Conservation (phyloP, 2,888 invertebrate species). For the Meiosimyza decipiens region DNA sequence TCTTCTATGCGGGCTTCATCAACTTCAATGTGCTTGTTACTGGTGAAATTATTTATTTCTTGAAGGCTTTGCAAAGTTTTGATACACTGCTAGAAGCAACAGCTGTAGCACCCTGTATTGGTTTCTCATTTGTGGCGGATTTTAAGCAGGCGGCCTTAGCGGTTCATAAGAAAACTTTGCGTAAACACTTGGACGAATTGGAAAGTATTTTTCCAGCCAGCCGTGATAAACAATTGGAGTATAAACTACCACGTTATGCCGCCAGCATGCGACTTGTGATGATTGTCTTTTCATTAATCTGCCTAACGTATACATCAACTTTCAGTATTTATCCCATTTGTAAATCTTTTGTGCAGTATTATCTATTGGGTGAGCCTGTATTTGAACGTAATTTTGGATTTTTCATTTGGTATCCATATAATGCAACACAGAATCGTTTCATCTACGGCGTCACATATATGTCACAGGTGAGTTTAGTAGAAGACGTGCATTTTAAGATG, state of each 20-base stretch:
- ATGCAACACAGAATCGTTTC: conserved; percentile 46
- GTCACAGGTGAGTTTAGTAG: conserved; percentile 43
- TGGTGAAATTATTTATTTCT: conserved; percentile 55
- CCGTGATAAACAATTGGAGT: conserved; percentile 43
- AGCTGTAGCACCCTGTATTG: conserved; percentile 60
- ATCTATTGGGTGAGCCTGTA: conserved; percentile 50
- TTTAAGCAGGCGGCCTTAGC: conserved; percentile 56
- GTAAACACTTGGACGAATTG: conserved; percentile 53
- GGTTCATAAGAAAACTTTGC: conserved; percentile 46
- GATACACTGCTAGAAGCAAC: conserved; percentile 55
- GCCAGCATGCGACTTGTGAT: conserved; percentile 53
- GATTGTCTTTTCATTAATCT: conserved; percentile 54
- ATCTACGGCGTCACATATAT: conserved; percentile 52
- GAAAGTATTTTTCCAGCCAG: conserved; percentile 57
- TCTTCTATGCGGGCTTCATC: conserved; percentile 50
- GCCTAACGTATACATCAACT: conserved; percentile 53
- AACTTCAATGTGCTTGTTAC: conserved; percentile 55
- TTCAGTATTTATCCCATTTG: conserved; percentile 54
- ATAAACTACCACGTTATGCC: conserved; percentile 46
- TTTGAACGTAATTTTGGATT: conserved; percentile 57
- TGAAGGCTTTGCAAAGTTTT: conserved; percentile 50
- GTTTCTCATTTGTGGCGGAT: conserved; percentile 55
- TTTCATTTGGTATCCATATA: conserved; percentile 58
- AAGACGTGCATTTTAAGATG: too few species aligned
- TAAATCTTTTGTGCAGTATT: conserved; percentile 51